phyloP scores from a whole-genome alignment of 2,888 invertebrate species.

The Calliphora vomitoria region DNA sequence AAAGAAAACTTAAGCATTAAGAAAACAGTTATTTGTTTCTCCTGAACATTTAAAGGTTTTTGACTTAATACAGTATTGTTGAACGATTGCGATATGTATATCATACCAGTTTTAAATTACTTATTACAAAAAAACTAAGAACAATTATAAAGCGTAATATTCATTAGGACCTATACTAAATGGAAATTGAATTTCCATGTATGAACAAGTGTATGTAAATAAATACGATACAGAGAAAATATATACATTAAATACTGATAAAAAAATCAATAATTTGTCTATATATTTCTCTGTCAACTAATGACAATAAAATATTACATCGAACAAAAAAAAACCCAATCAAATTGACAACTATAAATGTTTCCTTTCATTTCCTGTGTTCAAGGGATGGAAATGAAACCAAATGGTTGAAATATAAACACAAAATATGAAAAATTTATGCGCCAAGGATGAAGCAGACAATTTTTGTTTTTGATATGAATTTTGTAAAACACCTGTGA shows the following conservation, averaged over 20 bases:
- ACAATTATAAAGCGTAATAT: no score
- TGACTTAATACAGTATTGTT: no score
- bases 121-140: no score
- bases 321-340: constrained; percentile 26
- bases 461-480: constrained; percentile 11
- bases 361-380: constrained; percentile 35
- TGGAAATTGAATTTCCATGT: neutral
- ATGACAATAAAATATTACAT: constrained; percentile 36
- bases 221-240: neutral
- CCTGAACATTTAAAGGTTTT: no score
- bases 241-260: neutral
- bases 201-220: neutral
- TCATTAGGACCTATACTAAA: neutral
- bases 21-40: no score
- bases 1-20: no score
- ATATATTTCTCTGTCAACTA: constrained; percentile 28
- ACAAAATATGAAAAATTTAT: neutral
- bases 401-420: neutral
- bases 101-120: no score
- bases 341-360: constrained; percentile 57
- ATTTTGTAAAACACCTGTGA: constrained; percentile 38
- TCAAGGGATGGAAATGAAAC: neutral
- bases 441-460: neutral
- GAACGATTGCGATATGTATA: no score
- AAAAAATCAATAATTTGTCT: constrained; percentile 34